These are phyloP conservation scores for Bryconaethiops microstoma DNA, from an alignment of 2,797 vertebrate genomes.

Conservation along the genomic window DNA sequence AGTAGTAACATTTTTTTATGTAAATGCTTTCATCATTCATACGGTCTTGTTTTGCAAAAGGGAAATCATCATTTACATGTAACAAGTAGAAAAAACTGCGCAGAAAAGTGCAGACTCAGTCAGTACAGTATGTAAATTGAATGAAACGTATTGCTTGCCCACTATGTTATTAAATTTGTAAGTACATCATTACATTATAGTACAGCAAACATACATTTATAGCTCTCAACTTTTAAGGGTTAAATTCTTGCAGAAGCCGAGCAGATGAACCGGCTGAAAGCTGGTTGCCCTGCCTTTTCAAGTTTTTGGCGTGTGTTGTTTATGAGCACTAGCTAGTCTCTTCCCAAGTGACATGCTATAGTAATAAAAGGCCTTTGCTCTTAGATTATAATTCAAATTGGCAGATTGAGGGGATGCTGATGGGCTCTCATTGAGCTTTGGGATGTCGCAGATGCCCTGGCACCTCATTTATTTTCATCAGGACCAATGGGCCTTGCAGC, in stretches of 20 bases:
- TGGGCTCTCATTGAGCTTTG: slow-evolving; percentile 47
- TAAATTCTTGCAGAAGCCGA: slow-evolving; percentile 5
- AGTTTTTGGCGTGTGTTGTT: not conserved
- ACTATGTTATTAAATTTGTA: not conserved
- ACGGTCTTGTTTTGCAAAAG: too few relatives aligned
- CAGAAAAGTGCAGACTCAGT: too few relatives aligned
- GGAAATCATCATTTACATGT: too few relatives aligned
- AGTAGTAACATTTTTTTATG: too few relatives aligned
- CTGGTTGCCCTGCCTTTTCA: not conserved
- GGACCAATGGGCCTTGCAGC: slow-evolving; percentile 61
- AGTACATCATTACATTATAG: not conserved
- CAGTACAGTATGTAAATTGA: not conserved
- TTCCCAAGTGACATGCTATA: slow-evolving; percentile 24
- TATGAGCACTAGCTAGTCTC: slow-evolving; percentile 14
- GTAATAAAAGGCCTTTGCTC: slow-evolving; percentile 51
- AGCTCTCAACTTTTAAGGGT: not conserved
- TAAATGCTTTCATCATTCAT: too few relatives aligned
- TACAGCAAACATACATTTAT: not conserved
- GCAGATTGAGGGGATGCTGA: slow-evolving; percentile 45
- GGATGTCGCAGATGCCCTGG: slow-evolving; percentile 65
- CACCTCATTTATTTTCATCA: slow-evolving; percentile 68
- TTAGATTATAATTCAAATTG: slow-evolving; percentile 53
- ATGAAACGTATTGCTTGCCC: not conserved
- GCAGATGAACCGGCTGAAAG: not conserved
- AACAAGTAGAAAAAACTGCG: too few relatives aligned